These are phyloP conservation scores for Ellobius talpinus DNA, from an alignment of 2,113 vertebrate species.

Conservation along the genomic window DNA sequence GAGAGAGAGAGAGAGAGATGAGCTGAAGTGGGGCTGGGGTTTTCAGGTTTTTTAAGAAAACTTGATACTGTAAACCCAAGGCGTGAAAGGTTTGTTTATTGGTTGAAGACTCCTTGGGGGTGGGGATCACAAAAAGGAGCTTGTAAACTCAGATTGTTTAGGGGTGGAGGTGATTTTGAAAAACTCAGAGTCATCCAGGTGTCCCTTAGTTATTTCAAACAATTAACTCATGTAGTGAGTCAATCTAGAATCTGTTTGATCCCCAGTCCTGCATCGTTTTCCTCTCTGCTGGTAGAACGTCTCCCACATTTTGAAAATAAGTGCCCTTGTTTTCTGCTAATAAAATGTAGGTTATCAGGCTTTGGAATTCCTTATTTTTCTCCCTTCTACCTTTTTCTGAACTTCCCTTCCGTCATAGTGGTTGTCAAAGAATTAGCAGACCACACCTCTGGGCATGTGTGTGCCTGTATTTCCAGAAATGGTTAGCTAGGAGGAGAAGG, in stretches of 20 bases:
- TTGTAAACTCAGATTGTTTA: neutral
- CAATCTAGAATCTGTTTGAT: neutral
- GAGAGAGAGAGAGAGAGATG: neutral
- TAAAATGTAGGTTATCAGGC: neutral
- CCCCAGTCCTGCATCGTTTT: neutral
- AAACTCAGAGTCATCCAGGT: neutral
- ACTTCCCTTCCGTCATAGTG: neutral
- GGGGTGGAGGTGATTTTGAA: neutral
- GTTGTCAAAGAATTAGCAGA: neutral
- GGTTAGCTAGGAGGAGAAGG: neutral
- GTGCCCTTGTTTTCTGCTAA: neutral
- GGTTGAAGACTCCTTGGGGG: neutral
- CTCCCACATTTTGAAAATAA: neutral
- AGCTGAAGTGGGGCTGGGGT: neutral
- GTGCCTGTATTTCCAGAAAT: neutral
- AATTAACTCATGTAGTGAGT: rapidly evolving
- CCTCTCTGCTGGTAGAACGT: too few relatives aligned
- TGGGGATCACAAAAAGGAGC: neutral
- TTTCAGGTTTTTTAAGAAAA: neutral
- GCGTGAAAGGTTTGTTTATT: neutral
- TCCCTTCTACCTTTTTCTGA: neutral
- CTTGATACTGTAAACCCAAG: neutral
- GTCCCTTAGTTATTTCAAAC: neutral
- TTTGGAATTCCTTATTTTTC: neutral
- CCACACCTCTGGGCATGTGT: neutral